These are phyloP conservation scores for Pogonus chalceus DNA, from an alignment of 1,140 invertebrate species.

Conservation along the genomic window DNA sequence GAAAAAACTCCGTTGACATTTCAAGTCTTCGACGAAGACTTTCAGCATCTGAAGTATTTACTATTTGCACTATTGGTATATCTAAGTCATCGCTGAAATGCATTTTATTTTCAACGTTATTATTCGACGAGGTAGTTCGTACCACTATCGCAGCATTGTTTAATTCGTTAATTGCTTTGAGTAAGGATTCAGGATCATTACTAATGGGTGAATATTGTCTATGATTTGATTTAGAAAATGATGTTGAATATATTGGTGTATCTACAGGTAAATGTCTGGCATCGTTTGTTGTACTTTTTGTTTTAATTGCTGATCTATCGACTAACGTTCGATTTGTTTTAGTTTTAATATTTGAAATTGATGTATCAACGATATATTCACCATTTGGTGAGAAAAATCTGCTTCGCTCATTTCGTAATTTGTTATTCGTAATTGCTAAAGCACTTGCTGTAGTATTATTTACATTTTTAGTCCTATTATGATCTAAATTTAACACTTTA, in stretches of 20 bases:
- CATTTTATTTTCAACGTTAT: neutral
- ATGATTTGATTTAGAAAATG: neutral
- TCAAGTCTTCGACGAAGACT: slow-evolving; percentile 42
- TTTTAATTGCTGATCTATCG: too few species aligned
- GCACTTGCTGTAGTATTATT: neutral
- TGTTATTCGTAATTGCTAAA: neutral
- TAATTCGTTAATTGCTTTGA: neutral
- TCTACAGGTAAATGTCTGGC: too few species aligned
- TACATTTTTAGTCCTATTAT: too few species aligned
- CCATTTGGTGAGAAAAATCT: neutral
- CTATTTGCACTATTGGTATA: neutral
- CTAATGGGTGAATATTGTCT: neutral
- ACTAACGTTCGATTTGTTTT: too few species aligned
- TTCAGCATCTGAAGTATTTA: neutral
- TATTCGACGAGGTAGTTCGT: neutral
- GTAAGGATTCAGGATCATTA: neutral
- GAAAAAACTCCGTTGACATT: slow-evolving; percentile 68
- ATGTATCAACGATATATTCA: too few species aligned
- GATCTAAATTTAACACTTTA: too few species aligned
- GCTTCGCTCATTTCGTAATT: neutral
- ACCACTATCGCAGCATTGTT: neutral
- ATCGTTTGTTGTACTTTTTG: too few species aligned
- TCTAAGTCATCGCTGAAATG: neutral
- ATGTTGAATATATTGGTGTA: neutral
- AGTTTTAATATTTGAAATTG: too few species aligned